Evolutionary conservation across 2,113 vertebrate species (phyloP).

Genomic region (Odobenus rosmarus): DNA sequence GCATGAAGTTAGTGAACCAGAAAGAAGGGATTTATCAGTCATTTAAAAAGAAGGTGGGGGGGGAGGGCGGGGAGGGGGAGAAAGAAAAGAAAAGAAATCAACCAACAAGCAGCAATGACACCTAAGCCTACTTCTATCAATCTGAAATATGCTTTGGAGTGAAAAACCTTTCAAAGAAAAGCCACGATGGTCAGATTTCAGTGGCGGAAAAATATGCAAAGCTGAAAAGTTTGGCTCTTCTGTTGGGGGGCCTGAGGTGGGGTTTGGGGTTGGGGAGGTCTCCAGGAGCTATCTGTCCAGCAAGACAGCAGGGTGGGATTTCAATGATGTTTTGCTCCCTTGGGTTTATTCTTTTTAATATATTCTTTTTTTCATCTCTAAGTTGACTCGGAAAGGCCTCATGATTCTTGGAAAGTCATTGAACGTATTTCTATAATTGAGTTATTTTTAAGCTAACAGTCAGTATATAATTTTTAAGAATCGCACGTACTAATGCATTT

Average conservation of each 20-base stretch:
- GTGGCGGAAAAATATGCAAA: constrained; percentile 59
- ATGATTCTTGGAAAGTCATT: constrained; percentile 60
- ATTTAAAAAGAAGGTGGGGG: constrained; percentile 64
- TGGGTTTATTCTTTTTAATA: neutral
- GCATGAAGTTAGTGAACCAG: constrained; percentile 88
- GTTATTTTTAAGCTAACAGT: constrained; percentile 62
- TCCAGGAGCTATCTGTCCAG: neutral
- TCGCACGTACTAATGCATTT: constrained; percentile 56
- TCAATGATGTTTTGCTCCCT: neutral
- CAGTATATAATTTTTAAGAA: constrained; percentile 57
- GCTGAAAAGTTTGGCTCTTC: constrained; percentile 61
- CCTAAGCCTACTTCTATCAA: constrained; percentile 79
- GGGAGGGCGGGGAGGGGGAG: neutral
- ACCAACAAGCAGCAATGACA: constrained; percentile 60
- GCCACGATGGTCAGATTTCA: constrained; percentile 76
- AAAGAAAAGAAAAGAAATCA: constrained; percentile 24
- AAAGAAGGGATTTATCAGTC: constrained; percentile 86
- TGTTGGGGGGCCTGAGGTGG: neutral
- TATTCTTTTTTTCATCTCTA: neutral
- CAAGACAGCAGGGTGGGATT: constrained; percentile 16
- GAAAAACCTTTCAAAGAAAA: constrained; percentile 74
- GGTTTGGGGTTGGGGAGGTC: neutral
- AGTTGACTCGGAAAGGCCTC: constrained; percentile 53
- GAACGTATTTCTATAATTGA: constrained; percentile 69
- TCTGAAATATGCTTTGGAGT: constrained; percentile 68